phyloP scores from a whole-genome alignment of 2,888 invertebrate genomes.

The Cremastinae sp. region DNA sequence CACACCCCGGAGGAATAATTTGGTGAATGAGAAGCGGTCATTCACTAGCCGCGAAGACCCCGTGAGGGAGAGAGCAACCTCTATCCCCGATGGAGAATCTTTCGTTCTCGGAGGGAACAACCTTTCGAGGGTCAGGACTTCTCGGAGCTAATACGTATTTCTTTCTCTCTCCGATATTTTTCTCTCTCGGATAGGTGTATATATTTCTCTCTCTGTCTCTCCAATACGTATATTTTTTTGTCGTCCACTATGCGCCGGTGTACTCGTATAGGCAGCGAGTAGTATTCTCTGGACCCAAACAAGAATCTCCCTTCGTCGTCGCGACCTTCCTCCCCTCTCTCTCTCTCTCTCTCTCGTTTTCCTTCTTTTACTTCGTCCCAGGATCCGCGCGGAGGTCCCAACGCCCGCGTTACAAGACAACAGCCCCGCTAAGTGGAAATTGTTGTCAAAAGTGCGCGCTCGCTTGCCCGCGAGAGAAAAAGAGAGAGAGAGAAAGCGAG shows the following conservation, averaged over 20 bases:
- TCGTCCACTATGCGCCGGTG: background rate
- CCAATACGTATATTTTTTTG: background rate
- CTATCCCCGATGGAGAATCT: conserved; percentile 14
- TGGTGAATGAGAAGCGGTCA: conserved; percentile 65
- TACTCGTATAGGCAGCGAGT: conserved; percentile 22
- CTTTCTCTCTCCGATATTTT: background rate
- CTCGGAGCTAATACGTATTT: conserved; percentile 19
- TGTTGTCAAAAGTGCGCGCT: conserved; percentile 77
- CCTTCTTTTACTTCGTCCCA: conserved; percentile 8
- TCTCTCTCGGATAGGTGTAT: background rate
- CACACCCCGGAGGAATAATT: conserved; percentile 64
- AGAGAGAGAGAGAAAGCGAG: conserved; percentile 32
- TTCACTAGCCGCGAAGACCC: conserved; percentile 57
- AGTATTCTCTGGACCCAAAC: conserved; percentile 53
- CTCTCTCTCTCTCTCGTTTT: conserved; percentile 43
- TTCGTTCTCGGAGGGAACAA: conserved; percentile 37
- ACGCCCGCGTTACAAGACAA: conserved; percentile 73
- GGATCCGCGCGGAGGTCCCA: conserved; percentile 60
- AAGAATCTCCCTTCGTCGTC: conserved; percentile 50
- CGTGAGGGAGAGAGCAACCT: conserved; percentile 17
- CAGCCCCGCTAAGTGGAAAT: conserved; percentile 78
- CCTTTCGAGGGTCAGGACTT: conserved; percentile 33
- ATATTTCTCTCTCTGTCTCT: too few relatives aligned
- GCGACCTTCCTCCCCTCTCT: conserved; percentile 54
- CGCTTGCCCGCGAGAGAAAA: conserved; percentile 65